phyloP scores from a whole-genome alignment of 2,113 vertebrate genomes.

The Mesoclemmys tuberculata region DNA sequence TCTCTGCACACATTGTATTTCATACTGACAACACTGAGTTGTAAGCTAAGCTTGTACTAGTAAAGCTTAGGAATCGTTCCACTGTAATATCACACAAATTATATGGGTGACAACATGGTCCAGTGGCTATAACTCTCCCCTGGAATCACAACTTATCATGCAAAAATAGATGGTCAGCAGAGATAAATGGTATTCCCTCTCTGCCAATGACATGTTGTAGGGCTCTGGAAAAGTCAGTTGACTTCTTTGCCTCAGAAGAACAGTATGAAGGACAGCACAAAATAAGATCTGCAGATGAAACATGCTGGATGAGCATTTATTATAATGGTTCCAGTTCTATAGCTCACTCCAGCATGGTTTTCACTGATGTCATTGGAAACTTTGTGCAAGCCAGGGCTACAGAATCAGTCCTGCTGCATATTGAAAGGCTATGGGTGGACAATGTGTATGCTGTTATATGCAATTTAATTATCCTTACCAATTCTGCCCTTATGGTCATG shows the following conservation, averaged over 20 bases:
- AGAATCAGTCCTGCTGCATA: not conserved
- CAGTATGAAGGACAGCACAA: not conserved
- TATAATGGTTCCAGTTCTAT: not conserved
- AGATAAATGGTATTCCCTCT: not conserved
- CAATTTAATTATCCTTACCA: not conserved
- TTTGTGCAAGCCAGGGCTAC: not conserved
- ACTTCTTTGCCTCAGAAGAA: not conserved
- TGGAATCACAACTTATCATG: not conserved
- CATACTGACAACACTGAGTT: not conserved
- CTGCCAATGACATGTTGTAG: not conserved
- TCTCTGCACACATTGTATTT: not conserved
- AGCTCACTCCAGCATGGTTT: not conserved
- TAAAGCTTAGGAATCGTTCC: not conserved
- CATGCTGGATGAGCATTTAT: not conserved
- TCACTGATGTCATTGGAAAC: fast-evolving
- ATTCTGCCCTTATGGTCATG: not conserved
- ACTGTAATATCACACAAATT: not conserved
- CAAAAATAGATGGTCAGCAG: not conserved
- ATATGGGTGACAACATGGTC: not conserved
- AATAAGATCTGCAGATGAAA: fast-evolving
- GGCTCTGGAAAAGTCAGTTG: not conserved
- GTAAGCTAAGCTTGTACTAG: not conserved
- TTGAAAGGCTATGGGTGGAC: not conserved
- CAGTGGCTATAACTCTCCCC: not conserved
- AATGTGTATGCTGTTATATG: not conserved